Percentiles rank a stretch among this genome's conserved stretches.
These are phyloP conservation scores for Tetheella fluctuosa DNA, from an alignment of 2,888 invertebrate genomes.

Conservation along the genomic window DNA sequence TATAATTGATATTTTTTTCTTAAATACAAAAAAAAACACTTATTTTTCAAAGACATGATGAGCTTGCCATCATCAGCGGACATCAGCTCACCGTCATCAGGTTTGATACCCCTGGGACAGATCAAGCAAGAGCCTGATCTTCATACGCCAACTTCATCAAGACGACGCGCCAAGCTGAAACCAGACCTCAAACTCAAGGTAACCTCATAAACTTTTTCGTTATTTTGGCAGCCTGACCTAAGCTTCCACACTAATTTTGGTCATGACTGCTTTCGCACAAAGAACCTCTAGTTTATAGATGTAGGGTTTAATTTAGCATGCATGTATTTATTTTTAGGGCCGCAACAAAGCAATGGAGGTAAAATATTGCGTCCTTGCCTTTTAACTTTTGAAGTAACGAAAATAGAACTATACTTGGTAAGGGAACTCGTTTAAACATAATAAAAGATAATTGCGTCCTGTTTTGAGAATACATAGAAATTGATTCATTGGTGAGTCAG, in stretches of 20 bases:
- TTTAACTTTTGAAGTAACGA: conserved; percentile 9
- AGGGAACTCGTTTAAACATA: conserved; percentile 1
- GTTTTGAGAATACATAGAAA: conserved; percentile 6
- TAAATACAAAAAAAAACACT: background rate
- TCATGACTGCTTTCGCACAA: conserved; percentile 9
- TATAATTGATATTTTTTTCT: too few species aligned
- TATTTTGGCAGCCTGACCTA: conserved; percentile 4
- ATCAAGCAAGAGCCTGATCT: conserved; percentile 83
- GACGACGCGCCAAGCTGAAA: conserved; percentile 93
- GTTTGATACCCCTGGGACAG: conserved; percentile 69
- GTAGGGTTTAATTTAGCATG: conserved; percentile 13
- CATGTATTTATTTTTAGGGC: conserved; percentile 15
- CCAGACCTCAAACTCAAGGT: conserved; percentile 92
- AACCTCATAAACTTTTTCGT: conserved; percentile 18
- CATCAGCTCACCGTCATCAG: conserved; percentile 60
- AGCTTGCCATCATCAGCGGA: conserved; percentile 59
- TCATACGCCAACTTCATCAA: conserved; percentile 83
- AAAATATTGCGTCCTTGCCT: conserved; percentile 10
- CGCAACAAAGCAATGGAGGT: conserved; percentile 10
- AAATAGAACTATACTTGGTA: conserved; percentile 10
- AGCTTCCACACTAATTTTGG: conserved; percentile 7
- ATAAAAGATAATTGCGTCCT: conserved; percentile 3
- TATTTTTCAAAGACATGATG: conserved; percentile 37
- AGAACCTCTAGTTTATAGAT: conserved; percentile 4
- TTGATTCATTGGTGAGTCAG: conserved; percentile 5